Evolutionary conservation across 2,797 vertebrate species (phyloP).

Genomic region (Lagocephalus sceleratus): DNA sequence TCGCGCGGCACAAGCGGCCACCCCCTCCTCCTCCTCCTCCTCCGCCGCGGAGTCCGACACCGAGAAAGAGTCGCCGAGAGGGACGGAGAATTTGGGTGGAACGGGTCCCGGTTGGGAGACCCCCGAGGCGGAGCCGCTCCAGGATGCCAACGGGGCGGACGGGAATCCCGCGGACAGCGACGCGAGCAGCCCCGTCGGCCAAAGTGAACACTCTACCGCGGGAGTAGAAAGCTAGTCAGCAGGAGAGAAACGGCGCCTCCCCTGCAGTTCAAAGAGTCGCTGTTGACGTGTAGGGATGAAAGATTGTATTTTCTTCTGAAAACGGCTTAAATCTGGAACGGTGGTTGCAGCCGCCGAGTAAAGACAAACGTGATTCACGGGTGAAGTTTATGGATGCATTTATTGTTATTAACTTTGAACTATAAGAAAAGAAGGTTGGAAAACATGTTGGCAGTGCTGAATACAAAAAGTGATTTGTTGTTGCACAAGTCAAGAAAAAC

Average conservation of each 20-base stretch:
- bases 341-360: constrained; percentile 2
- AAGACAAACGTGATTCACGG: constrained; percentile 5
- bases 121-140: constrained; percentile 1
- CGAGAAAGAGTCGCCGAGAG: constrained; percentile 41
- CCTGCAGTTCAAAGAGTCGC: background rate
- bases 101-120: constrained; percentile 3
- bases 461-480: constrained; percentile 57
- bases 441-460: constrained; percentile 56
- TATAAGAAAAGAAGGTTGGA: constrained; percentile 53
- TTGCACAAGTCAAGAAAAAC: constrained; percentile 32
- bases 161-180: background rate
- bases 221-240: constrained; percentile 13
- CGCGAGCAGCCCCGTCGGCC: constrained; percentile 1
- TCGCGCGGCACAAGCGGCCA: constrained; percentile 21
- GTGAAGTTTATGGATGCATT: constrained; percentile 51
- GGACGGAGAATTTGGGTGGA: background rate
- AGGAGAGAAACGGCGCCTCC: constrained; percentile 2
- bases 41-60: constrained; percentile 59
- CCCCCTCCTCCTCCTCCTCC: no score
- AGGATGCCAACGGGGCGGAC: constrained; percentile 8
- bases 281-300: background rate
- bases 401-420: constrained; percentile 64
- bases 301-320: background rate
- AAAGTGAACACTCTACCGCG: constrained; percentile 3
- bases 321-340: constrained; percentile 2